Percentiles rank a stretch among this genome's conserved stretches.
Conservation (phyloP, 2,797 vertebrate species). For the Crypturellus tataupa region DNA sequence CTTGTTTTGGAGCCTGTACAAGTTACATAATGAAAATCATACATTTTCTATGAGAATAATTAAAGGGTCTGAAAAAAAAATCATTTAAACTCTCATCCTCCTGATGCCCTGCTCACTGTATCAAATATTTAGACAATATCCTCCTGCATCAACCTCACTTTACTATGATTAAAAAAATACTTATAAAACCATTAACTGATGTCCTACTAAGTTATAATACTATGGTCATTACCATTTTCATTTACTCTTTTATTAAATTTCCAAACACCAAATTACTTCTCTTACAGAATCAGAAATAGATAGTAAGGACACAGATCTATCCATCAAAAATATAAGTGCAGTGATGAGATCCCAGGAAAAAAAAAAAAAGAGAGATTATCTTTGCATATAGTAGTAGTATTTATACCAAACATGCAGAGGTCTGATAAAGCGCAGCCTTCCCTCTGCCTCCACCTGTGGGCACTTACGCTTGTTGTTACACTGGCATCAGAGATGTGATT, state of each 20-base stretch:
- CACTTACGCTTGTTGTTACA: background rate
- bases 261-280: constrained; percentile 21
- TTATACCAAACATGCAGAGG: background rate
- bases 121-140: background rate
- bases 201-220: background rate
- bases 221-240: background rate
- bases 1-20: background rate
- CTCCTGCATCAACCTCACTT: background rate
- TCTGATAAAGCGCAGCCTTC: background rate
- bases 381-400: background rate
- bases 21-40: background rate
- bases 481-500: background rate
- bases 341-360: background rate
- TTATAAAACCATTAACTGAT: background rate
- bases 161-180: background rate
- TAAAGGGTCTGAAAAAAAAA: background rate
- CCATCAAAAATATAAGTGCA: background rate
- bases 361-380: background rate
- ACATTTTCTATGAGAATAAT: background rate
- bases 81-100: background rate
- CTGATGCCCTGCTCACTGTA: background rate
- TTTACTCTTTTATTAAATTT: constrained; percentile 28
- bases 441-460: background rate
- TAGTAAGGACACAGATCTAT: background rate
- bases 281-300: background rate